A percentile compares a stretch with the other conserved stretches of the same genome.
Conservation (phyloP, 1,140 invertebrate species). For the Heliconius himera region DNA sequence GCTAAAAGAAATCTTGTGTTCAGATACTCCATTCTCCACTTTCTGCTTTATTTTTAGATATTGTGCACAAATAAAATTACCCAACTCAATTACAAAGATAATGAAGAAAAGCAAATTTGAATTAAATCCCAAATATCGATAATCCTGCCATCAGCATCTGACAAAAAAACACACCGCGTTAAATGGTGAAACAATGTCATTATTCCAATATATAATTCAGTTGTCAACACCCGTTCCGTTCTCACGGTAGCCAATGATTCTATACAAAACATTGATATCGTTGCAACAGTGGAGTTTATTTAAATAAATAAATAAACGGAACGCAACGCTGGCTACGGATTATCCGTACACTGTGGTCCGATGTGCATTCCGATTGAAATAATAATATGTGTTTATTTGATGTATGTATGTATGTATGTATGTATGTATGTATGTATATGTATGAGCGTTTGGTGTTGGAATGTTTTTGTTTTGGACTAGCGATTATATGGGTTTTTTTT, state of each 20-base stretch:
- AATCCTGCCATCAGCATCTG: neutral
- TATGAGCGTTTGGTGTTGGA: neutral
- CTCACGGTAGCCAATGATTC: conserved; percentile 8
- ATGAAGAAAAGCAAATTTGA: too few relatives aligned
- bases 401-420: neutral
- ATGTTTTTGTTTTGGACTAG: neutral
- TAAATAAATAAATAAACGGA: conserved; percentile 10
- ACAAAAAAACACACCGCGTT: neutral
- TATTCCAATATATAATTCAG: conserved; percentile 13
- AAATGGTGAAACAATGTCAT: conserved; percentile 17
- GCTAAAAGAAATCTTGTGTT: too few relatives aligned
- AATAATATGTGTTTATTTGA: conserved; percentile 12
- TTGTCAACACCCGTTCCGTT: conserved; percentile 3
- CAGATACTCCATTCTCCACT: too few relatives aligned
- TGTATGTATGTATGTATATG: neutral
- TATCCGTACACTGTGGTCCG: conserved; percentile 27
- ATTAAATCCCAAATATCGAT: neutral
- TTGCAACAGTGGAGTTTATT: conserved; percentile 16
- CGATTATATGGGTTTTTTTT: too few relatives aligned
- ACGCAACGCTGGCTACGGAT: conserved; percentile 24
- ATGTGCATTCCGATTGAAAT: conserved; percentile 11
- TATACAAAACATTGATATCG: conserved; percentile 9
- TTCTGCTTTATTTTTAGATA: too few relatives aligned
- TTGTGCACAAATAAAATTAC: too few relatives aligned
- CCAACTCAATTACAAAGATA: too few relatives aligned